phyloP scores from a whole-genome alignment of 2,888 invertebrate species.

The Sarcophaga variegata region DNA sequence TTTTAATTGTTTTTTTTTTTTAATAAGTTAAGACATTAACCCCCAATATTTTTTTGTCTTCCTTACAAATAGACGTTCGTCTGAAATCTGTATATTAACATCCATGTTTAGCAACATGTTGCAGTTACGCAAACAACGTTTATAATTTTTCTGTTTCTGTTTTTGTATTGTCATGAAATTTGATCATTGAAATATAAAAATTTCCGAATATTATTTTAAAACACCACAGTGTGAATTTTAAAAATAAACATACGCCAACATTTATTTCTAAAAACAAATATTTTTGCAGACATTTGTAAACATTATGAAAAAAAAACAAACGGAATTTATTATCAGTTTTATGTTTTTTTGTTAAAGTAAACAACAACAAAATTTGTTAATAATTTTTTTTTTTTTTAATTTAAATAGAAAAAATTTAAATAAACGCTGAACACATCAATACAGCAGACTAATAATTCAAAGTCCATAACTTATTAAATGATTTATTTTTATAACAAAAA shows the following conservation, averaged over 20 bases:
- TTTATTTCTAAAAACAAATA: not conserved
- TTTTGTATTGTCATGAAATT: too few relatives aligned
- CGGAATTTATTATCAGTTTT: slow-evolving; percentile 23
- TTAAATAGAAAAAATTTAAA: not conserved
- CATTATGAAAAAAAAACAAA: not conserved
- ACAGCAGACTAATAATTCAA: slow-evolving; percentile 27
- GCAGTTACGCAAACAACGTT: not conserved
- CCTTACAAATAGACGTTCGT: not conserved
- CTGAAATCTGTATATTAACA: too few relatives aligned
- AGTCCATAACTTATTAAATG: slow-evolving; percentile 37
- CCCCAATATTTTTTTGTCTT: not conserved
- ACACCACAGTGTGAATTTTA: not conserved
- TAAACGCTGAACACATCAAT: slow-evolving; percentile 11
- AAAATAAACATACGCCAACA: slow-evolving; percentile 3
- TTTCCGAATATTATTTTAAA: not conserved
- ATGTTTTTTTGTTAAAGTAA: not conserved
- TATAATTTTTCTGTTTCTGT: not conserved
- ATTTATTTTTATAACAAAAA: slow-evolving; percentile 5
- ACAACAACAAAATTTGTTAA: not conserved
- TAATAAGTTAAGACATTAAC: too few relatives aligned
- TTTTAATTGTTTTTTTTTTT: not conserved
- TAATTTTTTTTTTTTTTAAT: not conserved
- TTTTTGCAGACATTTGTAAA: slow-evolving; percentile 25
- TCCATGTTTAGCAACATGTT: not conserved
- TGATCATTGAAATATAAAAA: not conserved